These are phyloP conservation scores for Pachypeltis micranthus DNA, from an alignment of 1,140 invertebrate genomes.

Conservation along the genomic window DNA sequence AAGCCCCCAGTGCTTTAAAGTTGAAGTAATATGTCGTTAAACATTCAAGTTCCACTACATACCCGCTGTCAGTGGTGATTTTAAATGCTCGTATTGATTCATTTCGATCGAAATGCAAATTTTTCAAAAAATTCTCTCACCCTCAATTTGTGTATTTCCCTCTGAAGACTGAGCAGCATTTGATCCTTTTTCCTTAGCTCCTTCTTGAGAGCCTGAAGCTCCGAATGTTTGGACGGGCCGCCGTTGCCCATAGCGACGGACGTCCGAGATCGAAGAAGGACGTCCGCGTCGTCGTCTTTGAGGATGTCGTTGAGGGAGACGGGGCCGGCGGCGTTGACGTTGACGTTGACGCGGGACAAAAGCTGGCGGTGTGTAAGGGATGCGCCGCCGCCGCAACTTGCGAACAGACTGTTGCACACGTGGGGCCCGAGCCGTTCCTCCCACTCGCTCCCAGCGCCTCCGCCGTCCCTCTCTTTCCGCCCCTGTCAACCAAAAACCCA, in stretches of 20 bases:
- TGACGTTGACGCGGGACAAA: background rate
- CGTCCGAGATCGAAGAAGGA: background rate
- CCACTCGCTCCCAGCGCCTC: background rate
- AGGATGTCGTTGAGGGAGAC: conserved; percentile 13
- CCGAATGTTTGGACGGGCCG: background rate
- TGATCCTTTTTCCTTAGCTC: conserved; percentile 10
- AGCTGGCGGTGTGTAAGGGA: background rate
- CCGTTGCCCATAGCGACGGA: conserved; percentile 10
- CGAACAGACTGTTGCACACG: conserved; percentile 11
- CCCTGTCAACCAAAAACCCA: too few species aligned
- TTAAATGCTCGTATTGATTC: too few species aligned
- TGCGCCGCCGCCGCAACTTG: background rate
- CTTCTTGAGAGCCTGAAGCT: conserved; percentile 10
- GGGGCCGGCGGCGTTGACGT: background rate
- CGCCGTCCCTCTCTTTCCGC: conserved; percentile 3
- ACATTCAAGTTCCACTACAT: too few species aligned
- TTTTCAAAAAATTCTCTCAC: too few species aligned
- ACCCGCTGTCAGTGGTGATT: too few species aligned
- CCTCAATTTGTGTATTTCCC: conserved; percentile 15
- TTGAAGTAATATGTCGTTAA: too few species aligned
- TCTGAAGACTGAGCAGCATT: conserved; percentile 10
- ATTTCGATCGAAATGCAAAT: too few species aligned
- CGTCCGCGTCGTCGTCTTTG: background rate
- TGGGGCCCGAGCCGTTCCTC: background rate
- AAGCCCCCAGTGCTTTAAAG: too few species aligned